Evolutionary conservation across 2,797 vertebrate species (phyloP), one percentile per base, ranked within the genome.

Genomic region (Sylvilagus floridanus): DNA sequence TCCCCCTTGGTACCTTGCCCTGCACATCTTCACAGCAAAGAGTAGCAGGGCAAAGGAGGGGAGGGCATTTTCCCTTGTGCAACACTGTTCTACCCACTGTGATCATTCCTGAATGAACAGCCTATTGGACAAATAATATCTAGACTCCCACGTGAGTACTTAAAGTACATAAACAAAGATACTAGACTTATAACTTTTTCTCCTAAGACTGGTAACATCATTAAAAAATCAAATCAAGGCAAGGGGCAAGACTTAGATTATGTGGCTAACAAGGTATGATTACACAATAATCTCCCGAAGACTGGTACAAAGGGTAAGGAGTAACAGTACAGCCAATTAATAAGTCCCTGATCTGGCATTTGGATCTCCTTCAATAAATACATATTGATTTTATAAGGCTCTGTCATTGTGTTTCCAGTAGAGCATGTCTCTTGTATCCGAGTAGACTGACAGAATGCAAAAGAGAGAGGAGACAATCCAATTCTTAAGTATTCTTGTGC

Each of bases 311-410:
- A 79, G 12, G 35, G 12, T 24, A 81, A 42, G 35, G 2, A 26
- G 4, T 19, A 10, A 8, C 57, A 81, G 16, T 32, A 2, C 21
- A 71, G 37, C 21, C 9, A 16, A 6, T 62, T 28, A 14, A 19
- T 28, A 19, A 0, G 21, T 2, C 47, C 37, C 19, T 77, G 2
- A 26, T 42, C 32, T 75, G 65, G 28, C 30, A 57, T 78, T 89
- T 92, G 73, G 37, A 84, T 26, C 19, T 75, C 11, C 28, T 79
- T 90, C n/a, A 85, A 22, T n/a, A 60, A 96, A 85, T 5, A 63
- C 2, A 35, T 14, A 50, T 77, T 88, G 57, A 71, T 90, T 89
- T 92, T 71, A 71, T 63, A 22, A 88, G 52, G 16, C 21, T 54
- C 42, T 75, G 10, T 50, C 10, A 9, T 63, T 52, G 65, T 22